Conservation (phyloP, 2,797 vertebrate genomes). For the Thamnophis elegans region DNA sequence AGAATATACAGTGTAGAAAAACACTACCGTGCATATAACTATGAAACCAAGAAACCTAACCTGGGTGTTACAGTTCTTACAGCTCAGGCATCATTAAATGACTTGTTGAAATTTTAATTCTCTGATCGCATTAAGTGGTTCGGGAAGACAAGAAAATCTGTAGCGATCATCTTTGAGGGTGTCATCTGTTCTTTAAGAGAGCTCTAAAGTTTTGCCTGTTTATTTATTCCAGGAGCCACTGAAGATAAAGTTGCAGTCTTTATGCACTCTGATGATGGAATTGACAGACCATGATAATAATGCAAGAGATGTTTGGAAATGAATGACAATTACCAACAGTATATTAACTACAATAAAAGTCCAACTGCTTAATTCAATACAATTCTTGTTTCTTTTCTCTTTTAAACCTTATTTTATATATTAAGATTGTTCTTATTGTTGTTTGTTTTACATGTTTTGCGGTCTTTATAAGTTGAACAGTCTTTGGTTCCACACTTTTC, state of each 20-base stretch:
- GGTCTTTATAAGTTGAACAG: not conserved
- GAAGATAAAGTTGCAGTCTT: slow-evolving; percentile 70
- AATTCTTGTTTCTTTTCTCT: slow-evolving; percentile 4
- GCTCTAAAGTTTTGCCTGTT: slow-evolving; percentile 59
- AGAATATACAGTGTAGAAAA: slow-evolving; percentile 31
- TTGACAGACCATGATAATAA: slow-evolving; percentile 67
- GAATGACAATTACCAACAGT: slow-evolving; percentile 29
- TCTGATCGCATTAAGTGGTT: slow-evolving; percentile 87
- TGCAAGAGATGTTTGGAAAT: slow-evolving; percentile 62
- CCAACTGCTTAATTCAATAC: slow-evolving; percentile 17
- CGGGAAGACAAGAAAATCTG: slow-evolving; percentile 79
- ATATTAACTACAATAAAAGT: not conserved
- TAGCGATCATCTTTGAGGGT: slow-evolving; percentile 68
- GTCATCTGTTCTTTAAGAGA: slow-evolving; percentile 73
- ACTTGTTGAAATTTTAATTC: slow-evolving; percentile 84
- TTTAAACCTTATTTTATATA: not conserved
- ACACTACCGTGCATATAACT: slow-evolving; percentile 61
- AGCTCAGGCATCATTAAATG: slow-evolving; percentile 72
- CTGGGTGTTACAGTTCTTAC: slow-evolving; percentile 62
- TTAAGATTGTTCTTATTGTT: not conserved
- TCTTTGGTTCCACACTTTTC: not conserved
- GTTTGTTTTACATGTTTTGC: not conserved
- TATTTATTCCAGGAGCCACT: slow-evolving; percentile 56
- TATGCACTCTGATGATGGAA: slow-evolving; percentile 54
- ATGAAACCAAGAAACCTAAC: slow-evolving; percentile 73